A percentile compares a stretch with the other conserved stretches of the same genome.
phyloP scores from a whole-genome alignment of 2,888 invertebrate species.

The Leptopilina drosophilae region DNA sequence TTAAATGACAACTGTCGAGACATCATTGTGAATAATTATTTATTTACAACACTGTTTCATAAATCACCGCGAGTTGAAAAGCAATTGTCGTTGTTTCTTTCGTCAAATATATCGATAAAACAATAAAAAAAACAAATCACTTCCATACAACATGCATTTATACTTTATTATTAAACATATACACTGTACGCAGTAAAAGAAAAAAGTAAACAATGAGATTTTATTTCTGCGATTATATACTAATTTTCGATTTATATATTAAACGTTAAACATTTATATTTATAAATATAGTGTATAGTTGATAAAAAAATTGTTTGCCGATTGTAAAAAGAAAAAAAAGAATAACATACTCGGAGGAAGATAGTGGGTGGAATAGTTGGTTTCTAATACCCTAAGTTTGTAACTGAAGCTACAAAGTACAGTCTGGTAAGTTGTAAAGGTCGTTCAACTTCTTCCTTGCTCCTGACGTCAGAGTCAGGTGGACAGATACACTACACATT shows the following conservation, averaged over 20 bases:
- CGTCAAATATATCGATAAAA: slow-evolving; percentile 1
- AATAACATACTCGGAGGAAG: not conserved
- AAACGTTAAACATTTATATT: too few relatives aligned
- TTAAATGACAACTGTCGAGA: not conserved
- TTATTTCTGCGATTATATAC: too few relatives aligned
- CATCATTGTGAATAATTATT: not conserved
- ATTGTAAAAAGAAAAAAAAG: not conserved
- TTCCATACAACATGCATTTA: not conserved
- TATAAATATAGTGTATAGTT: not conserved
- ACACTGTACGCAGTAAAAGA: not conserved
- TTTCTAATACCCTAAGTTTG: slow-evolving; percentile 4
- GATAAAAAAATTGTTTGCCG: slow-evolving; percentile 2
- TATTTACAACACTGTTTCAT: not conserved
- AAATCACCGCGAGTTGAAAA: not conserved
- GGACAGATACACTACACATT: slow-evolving; percentile 47
- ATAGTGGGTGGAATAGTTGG: slow-evolving; percentile 32
- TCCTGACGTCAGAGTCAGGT: slow-evolving; percentile 59
- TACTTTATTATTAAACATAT: not conserved
- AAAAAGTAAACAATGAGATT: too few relatives aligned
- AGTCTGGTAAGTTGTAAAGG: slow-evolving; percentile 48
- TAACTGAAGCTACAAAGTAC: slow-evolving; percentile 24
- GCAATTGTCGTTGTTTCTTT: not conserved
- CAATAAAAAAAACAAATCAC: not conserved
- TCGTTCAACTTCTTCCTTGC: slow-evolving; percentile 59
- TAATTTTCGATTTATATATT: too few relatives aligned